A percentile compares a stretch with the other conserved stretches of the same genome.
phyloP scores from a whole-genome alignment of 2,888 invertebrate species.

The Pharmacophagus antenor region DNA sequence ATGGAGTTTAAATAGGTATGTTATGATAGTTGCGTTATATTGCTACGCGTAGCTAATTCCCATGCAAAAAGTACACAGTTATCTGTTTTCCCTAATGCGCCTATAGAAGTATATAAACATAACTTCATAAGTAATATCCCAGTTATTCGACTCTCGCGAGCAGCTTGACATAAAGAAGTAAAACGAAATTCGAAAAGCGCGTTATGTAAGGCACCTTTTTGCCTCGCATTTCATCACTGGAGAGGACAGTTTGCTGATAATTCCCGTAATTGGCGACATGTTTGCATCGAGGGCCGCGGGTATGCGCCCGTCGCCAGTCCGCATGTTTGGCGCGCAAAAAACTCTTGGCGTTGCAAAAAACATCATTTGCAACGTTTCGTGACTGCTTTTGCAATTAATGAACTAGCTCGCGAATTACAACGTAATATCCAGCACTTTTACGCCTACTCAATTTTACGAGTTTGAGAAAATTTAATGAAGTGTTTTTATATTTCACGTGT shows the following conservation, averaged over 20 bases:
- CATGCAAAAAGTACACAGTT: too few species aligned
- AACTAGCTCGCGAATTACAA: constrained; percentile 24
- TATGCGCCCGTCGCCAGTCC: constrained; percentile 46
- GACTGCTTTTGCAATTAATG: constrained; percentile 55
- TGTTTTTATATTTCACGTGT: constrained; percentile 1
- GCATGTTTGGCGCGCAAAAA: constrained; percentile 61
- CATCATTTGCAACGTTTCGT: constrained; percentile 58
- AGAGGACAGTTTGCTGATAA: constrained; percentile 61
- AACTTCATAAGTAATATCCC: too few species aligned
- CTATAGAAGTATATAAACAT: too few species aligned
- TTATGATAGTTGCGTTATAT: too few species aligned
- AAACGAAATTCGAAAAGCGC: constrained; percentile 33
- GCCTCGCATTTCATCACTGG: constrained; percentile 62
- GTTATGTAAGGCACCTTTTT: constrained; percentile 64
- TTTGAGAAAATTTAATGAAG: constrained; percentile 14
- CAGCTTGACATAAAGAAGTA: constrained; percentile 36
- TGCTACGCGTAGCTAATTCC: too few species aligned
- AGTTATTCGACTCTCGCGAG: constrained; percentile 20
- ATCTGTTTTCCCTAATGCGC: too few species aligned
- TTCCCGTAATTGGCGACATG: constrained; percentile 65
- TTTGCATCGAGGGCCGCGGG: constrained; percentile 48
- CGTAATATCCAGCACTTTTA: constrained; percentile 28
- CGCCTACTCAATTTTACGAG: constrained; percentile 18
- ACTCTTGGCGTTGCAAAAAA: too few species aligned
- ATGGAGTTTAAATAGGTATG: too few species aligned